These are phyloP conservation scores for Andricus grossulariae DNA, from an alignment of 1,140 invertebrate species.

Conservation along the genomic window DNA sequence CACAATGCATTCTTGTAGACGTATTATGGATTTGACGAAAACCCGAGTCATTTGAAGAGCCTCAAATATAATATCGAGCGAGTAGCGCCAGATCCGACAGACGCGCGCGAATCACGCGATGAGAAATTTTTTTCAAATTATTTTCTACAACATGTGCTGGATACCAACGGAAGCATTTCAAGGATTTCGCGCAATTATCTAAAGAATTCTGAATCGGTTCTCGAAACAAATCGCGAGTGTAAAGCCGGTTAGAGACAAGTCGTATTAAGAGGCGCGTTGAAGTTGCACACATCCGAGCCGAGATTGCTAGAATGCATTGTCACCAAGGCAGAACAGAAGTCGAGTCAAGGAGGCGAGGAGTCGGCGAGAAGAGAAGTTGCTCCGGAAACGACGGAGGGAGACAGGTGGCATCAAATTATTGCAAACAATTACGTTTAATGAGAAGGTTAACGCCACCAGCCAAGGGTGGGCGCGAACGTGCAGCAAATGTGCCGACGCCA, in stretches of 20 bases:
- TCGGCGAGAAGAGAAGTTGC: not conserved
- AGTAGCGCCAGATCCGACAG: no score
- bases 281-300: not conserved
- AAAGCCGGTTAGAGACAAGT: not conserved
- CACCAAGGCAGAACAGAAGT: not conserved
- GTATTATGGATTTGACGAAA: no score
- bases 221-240: not conserved
- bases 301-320: constrained; percentile 26
- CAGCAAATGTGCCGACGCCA: constrained; percentile 66
- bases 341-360: not conserved
- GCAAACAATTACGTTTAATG: constrained; percentile 72
- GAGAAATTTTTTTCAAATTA: no score
- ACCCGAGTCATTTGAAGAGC: no score
- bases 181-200: constrained; percentile 2
- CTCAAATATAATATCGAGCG: no score
- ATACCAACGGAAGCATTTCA: no score
- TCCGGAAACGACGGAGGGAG: constrained; percentile 41
- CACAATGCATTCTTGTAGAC: no score
- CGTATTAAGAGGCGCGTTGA: not conserved
- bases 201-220: constrained; percentile 5
- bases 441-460: constrained; percentile 65
- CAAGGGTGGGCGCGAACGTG: constrained; percentile 53
- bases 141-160: no score
- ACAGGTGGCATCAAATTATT: constrained; percentile 69
- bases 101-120: no score